Evolutionary conservation across 2,113 vertebrate genomes (phyloP).

Genomic region (Ophiodon elongatus): DNA sequence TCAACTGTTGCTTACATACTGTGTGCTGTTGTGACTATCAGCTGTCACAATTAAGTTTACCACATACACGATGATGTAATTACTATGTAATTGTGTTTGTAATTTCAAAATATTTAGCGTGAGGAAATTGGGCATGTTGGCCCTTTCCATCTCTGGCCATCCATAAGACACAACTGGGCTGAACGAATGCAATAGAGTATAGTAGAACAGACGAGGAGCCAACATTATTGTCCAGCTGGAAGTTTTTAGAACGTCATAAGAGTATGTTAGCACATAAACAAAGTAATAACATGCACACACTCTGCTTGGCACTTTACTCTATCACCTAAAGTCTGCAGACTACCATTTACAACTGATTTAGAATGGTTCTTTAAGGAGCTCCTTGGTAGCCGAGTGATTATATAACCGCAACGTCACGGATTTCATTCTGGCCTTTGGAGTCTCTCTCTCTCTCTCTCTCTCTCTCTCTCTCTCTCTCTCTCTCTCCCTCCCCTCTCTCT

Average conservation of each 20-base stretch:
- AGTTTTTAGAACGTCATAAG: not conserved
- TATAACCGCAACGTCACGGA: not conserved
- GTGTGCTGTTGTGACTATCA: not conserved
- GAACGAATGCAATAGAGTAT: not conserved
- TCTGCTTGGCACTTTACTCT: not conserved
- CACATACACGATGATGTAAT: slow-evolving; percentile 5
- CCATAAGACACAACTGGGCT: not conserved
- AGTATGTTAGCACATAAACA: not conserved
- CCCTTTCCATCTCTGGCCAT: not conserved
- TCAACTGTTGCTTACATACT: not conserved
- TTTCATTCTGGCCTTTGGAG: not conserved
- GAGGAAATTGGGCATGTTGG: not conserved
- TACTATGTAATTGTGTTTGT: not conserved
- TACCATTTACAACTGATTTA: not conserved
- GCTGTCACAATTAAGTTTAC: not conserved
- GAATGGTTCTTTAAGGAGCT: not conserved
- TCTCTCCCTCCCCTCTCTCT: too few species aligned
- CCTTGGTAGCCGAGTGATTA: not conserved
- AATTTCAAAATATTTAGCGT: not conserved
- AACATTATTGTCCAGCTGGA: not conserved
- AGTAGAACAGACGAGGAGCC: not conserved
- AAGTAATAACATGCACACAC: not conserved
- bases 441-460: too few species aligned
- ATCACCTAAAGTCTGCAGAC: not conserved
- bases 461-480: not conserved